These are phyloP conservation scores for Tetranychus cinnabarinus DNA, from an alignment of 1,140 invertebrate genomes.

Conservation along the genomic window DNA sequence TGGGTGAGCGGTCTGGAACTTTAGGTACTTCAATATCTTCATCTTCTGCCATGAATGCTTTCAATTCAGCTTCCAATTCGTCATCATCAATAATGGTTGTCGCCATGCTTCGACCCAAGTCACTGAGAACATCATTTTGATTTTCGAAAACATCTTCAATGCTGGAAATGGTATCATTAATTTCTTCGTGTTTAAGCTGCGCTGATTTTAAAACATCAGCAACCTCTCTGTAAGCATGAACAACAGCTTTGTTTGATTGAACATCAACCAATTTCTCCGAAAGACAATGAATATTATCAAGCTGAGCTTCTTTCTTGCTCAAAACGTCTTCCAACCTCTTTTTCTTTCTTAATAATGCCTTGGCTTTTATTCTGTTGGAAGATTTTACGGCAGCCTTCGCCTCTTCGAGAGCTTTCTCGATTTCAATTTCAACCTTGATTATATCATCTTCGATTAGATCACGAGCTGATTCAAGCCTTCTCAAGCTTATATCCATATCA, in stretches of 20 bases:
- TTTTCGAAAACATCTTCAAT: slow-evolving; percentile 3
- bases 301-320: not conserved
- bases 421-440: not conserved
- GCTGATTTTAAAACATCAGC: slow-evolving; percentile 3
- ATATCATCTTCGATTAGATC: slow-evolving; percentile 4
- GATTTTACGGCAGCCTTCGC: not conserved
- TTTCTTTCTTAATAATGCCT: not conserved
- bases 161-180: not conserved
- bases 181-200: not conserved
- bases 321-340: not conserved
- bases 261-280: slow-evolving; percentile 1
- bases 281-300: slow-evolving; percentile 5
- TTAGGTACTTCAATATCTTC: not conserved
- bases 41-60: not conserved
- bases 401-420: not conserved
- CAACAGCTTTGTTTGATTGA: not conserved
- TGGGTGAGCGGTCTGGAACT: not conserved
- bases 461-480: slow-evolving; percentile 1
- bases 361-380: slow-evolving; percentile 1
- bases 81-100: not conserved
- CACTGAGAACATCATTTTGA: not conserved
- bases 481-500: slow-evolving; percentile 1
- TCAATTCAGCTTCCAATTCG: not conserved
- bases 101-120: not conserved
- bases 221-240: not conserved